Percentiles rank a stretch among this genome's conserved stretches.
These are phyloP conservation scores for Drosophila parthenogenetica DNA, from an alignment of 2,888 invertebrate genomes.

Conservation along the genomic window DNA sequence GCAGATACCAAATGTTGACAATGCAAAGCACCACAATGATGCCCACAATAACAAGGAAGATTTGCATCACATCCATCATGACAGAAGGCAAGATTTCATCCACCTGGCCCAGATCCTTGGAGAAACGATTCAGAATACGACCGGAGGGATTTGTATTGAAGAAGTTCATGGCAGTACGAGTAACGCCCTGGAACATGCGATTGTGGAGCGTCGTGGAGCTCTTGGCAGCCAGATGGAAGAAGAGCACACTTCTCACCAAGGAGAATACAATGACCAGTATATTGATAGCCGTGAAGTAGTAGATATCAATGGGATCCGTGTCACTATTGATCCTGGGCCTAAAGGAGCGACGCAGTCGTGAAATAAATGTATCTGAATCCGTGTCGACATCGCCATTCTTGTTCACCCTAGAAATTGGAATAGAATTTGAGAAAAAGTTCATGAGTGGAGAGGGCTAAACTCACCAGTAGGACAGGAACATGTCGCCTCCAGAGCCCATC, in stretches of 20 bases:
- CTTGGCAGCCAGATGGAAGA: slow-evolving; percentile 88
- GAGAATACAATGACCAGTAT: slow-evolving; percentile 84
- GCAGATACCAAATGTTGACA: slow-evolving; percentile 90
- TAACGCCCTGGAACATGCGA: slow-evolving; percentile 92
- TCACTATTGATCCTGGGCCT: slow-evolving; percentile 63
- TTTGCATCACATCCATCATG: slow-evolving; percentile 87
- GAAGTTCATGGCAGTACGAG: slow-evolving; percentile 93
- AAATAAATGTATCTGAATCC: slow-evolving; percentile 57
- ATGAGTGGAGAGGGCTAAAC: slow-evolving; percentile 17
- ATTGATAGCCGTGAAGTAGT: slow-evolving; percentile 86
- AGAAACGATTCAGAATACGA: slow-evolving; percentile 93
- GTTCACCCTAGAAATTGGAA: slow-evolving; percentile 72
- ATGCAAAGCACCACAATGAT: slow-evolving; percentile 91
- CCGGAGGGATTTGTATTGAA: slow-evolving; percentile 95
- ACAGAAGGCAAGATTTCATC: slow-evolving; percentile 84
- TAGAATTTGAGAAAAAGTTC: no score
- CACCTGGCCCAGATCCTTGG: slow-evolving; percentile 92
- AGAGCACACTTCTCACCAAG: slow-evolving; percentile 84
- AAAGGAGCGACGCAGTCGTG: slow-evolving; percentile 69
- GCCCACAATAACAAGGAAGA: slow-evolving; percentile 91
- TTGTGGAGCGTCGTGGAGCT: slow-evolving; percentile 93
- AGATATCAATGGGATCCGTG: slow-evolving; percentile 83
- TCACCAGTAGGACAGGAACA: slow-evolving; percentile 91
- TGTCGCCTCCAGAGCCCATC: slow-evolving; percentile 91
- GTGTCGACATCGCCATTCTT: slow-evolving; percentile 66